Evolutionary conservation across 1,140 invertebrate genomes (phyloP).

Genomic region (Cherax quadricarinatus): DNA sequence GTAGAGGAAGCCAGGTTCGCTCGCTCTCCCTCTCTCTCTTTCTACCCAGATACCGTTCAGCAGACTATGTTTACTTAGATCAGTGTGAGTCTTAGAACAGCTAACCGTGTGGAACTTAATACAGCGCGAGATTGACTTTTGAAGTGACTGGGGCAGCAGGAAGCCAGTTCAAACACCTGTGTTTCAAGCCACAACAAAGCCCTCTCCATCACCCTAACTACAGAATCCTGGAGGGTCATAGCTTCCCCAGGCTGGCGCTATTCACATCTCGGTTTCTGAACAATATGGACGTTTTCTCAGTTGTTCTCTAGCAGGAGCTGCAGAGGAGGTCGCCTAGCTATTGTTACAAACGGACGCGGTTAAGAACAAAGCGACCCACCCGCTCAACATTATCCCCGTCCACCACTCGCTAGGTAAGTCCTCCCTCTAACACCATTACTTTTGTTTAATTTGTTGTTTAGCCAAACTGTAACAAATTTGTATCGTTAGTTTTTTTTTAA

Average conservation of each 20-base stretch:
- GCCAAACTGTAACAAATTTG: too few species aligned
- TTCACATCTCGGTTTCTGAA: slow-evolving; percentile 52
- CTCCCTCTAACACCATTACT: too few species aligned
- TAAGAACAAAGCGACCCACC: not conserved
- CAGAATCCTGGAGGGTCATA: slow-evolving; percentile 60
- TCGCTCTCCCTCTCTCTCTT: not conserved
- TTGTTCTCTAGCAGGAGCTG: slow-evolving; percentile 61
- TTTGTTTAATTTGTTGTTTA: too few species aligned
- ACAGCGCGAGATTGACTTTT: not conserved
- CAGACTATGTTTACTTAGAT: slow-evolving; percentile 5
- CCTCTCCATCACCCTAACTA: slow-evolving; percentile 29
- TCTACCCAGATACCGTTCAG: not conserved
- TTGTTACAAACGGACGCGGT: slow-evolving; percentile 9
- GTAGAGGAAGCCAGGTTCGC: slow-evolving; percentile 8
- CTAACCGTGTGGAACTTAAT: not conserved
- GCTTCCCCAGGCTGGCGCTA: slow-evolving; percentile 55
- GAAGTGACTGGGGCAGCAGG: not conserved
- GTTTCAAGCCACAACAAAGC: not conserved
- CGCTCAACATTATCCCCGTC: not conserved
- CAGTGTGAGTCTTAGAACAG: not conserved
- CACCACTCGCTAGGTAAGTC: slow-evolving; percentile 1
- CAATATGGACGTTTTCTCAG: slow-evolving; percentile 63
- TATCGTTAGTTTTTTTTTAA: too few species aligned
- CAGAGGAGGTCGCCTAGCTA: slow-evolving; percentile 23
- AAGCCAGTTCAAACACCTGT: not conserved